These are phyloP conservation scores for Chaetodon trifascialis DNA, from an alignment of 2,113 vertebrate genomes.

Conservation along the genomic window DNA sequence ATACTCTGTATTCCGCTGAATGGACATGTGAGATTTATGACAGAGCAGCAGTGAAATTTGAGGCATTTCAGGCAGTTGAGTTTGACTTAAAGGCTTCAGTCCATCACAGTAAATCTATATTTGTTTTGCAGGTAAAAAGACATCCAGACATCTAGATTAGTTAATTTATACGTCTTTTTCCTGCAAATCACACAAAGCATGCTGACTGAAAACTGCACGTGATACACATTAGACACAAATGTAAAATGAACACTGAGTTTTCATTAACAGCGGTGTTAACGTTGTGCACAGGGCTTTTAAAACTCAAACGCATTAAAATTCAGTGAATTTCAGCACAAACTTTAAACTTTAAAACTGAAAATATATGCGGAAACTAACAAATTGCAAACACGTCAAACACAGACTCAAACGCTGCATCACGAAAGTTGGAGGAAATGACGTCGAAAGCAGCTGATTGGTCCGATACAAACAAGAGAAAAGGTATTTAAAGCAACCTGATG, in stretches of 20 bases:
- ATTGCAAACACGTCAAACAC: neutral
- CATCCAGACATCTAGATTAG: neutral
- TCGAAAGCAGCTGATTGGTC: neutral
- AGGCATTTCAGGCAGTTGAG: neutral
- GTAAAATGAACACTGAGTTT: neutral
- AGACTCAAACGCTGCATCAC: neutral
- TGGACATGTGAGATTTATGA: neutral
- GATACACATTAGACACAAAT: neutral
- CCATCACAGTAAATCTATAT: neutral
- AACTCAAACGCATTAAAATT: too few relatives aligned
- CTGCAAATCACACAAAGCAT: neutral
- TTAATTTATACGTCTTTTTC: neutral
- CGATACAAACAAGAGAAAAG: neutral
- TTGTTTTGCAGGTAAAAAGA: neutral
- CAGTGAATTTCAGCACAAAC: neutral
- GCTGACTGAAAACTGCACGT: neutral
- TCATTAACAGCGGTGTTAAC: neutral
- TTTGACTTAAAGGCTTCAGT: neutral
- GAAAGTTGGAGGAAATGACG: neutral
- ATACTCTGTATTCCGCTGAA: neutral
- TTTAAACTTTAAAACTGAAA: neutral
- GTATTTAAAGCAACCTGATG: conserved; percentile 37
- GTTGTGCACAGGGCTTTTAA: too few relatives aligned
- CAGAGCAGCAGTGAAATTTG: neutral
- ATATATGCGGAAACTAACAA: neutral